A percentile compares a stretch with the other conserved stretches of the same genome.
Conservation (phyloP, 2,797 vertebrate species). For the Brachyalestes nurse region DNA sequence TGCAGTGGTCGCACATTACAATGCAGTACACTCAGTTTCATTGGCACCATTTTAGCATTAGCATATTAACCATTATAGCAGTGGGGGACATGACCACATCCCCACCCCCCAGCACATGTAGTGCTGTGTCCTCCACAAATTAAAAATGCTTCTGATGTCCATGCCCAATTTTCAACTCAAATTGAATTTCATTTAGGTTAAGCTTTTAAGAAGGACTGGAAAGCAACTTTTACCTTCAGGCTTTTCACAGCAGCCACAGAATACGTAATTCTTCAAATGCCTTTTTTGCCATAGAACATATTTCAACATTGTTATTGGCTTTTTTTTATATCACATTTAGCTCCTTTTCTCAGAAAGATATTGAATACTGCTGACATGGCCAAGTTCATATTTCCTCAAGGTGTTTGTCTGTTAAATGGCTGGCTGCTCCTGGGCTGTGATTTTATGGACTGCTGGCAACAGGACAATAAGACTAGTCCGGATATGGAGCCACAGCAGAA, state of each 20-base stretch:
- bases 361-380: slow-evolving; percentile 21
- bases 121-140: too few species aligned
- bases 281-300: background rate
- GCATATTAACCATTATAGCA: too few species aligned
- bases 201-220: background rate
- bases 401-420: slow-evolving; percentile 20
- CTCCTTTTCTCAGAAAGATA: background rate
- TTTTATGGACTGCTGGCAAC: slow-evolving; percentile 49
- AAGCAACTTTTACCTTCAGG: background rate
- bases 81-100: too few species aligned
- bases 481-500: slow-evolving; percentile 60
- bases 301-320: slow-evolving; percentile 32
- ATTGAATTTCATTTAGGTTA: background rate
- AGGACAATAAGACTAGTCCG: slow-evolving; percentile 41
- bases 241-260: background rate
- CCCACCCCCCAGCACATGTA: too few species aligned
- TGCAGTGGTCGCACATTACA: too few species aligned
- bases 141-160: too few species aligned
- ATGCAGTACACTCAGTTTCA: too few species aligned
- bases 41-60: too few species aligned
- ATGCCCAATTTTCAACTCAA: background rate
- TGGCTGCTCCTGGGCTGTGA: slow-evolving; percentile 21
- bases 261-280: too few species aligned
- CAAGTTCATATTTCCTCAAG: slow-evolving; percentile 21
- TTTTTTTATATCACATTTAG: background rate